phyloP scores from a whole-genome alignment of 1,140 invertebrate species.

The Drosophila pseudoobscura region DNA sequence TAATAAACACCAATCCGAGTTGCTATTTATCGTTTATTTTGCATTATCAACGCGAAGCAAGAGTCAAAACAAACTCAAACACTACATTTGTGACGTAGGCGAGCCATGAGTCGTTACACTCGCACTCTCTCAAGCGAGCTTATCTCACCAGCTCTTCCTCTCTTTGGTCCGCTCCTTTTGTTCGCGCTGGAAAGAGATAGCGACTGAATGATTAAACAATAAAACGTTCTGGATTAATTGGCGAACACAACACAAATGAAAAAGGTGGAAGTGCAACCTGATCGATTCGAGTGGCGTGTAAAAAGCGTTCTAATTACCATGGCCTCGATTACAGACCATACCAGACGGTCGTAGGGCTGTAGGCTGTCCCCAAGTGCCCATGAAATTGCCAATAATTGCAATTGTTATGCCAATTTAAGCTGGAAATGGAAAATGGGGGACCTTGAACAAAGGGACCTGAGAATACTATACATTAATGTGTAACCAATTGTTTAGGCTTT shows the following conservation, averaged over 20 bases:
- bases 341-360: too few species aligned
- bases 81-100: conserved; percentile 37
- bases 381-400: conserved; percentile 45
- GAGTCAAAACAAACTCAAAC: conserved; percentile 37
- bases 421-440: conserved; percentile 10
- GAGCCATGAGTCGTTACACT: too few species aligned
- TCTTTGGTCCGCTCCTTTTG: background rate
- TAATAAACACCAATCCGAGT: background rate
- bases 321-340: background rate
- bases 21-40: conserved; percentile 7
- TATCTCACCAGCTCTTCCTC: background rate
- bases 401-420: conserved; percentile 22
- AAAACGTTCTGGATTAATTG: conserved; percentile 15
- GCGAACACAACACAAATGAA: conserved; percentile 11
- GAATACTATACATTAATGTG: background rate
- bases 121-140: conserved; percentile 5
- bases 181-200: background rate
- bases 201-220: conserved; percentile 7
- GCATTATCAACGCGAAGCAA: conserved; percentile 23
- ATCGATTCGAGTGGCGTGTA: conserved; percentile 34
- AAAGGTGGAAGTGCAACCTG: conserved; percentile 5
- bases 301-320: conserved; percentile 21
- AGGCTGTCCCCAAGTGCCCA: conserved; percentile 18
- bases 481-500: too few species aligned
- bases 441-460: conserved; percentile 16